These are phyloP conservation scores for Dissostichus mawsoni DNA, from an alignment of 2,113 vertebrate genomes.

Conservation along the genomic window DNA sequence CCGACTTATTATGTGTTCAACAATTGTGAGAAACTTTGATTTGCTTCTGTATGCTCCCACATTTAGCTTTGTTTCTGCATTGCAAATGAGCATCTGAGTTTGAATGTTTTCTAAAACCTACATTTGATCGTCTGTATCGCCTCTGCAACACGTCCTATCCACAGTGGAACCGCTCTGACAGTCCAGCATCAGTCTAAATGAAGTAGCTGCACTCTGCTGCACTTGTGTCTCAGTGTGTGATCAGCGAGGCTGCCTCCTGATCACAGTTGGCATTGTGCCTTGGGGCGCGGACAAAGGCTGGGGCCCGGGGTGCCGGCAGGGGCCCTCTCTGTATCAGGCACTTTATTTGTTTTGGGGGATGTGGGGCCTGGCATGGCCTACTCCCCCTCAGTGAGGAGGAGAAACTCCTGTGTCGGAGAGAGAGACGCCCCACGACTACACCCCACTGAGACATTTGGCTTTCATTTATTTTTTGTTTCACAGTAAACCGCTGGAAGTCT, in stretches of 20 bases:
- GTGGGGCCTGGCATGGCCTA: conserved; percentile 34
- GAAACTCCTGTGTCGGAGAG: conserved; percentile 61
- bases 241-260: conserved; percentile 65
- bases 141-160: neutral
- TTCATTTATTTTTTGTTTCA: conserved; percentile 55
- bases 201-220: conserved; percentile 52
- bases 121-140: neutral
- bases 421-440: conserved; percentile 51
- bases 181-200: conserved; percentile 50
- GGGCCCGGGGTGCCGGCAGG: conserved; percentile 54
- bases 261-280: conserved; percentile 70
- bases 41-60: neutral
- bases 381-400: conserved; percentile 50
- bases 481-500: conserved; percentile 49
- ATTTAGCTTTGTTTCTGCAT: neutral
- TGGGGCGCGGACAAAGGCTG: conserved; percentile 65
- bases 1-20: conserved; percentile 51
- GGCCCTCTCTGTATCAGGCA: conserved; percentile 70
- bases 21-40: conserved; percentile 48
- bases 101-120: neutral
- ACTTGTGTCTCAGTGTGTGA: conserved; percentile 67
- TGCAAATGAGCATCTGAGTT: conserved; percentile 1
- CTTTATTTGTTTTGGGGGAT: conserved; percentile 78
- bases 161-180: conserved; percentile 16
- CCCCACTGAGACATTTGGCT: conserved; percentile 72